phyloP scores from a whole-genome alignment of 2,113 vertebrate species.

The Phaethon lepturus region DNA sequence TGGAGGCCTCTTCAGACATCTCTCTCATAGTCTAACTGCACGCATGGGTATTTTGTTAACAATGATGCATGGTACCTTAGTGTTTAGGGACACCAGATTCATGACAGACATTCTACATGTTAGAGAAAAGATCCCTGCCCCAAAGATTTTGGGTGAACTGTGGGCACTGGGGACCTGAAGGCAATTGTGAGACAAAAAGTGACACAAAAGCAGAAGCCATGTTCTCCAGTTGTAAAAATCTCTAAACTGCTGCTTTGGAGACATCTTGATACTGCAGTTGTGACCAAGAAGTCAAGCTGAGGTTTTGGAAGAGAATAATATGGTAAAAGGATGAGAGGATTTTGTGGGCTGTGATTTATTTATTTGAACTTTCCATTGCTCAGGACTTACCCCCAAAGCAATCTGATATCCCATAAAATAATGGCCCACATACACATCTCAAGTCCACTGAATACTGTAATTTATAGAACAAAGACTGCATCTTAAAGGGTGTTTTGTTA shows the following conservation, averaged over 20 bases:
- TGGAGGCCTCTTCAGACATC: not conserved
- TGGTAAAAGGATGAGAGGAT: not conserved
- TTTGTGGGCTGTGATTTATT: not conserved
- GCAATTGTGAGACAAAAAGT: not conserved
- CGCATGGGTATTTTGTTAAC: not conserved
- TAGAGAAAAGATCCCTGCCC: not conserved
- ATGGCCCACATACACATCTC: rapidly evolving
- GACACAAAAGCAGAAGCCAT: not conserved
- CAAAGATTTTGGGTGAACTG: not conserved
- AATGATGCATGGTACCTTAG: not conserved
- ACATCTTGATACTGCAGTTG: not conserved
- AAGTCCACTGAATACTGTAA: not conserved
- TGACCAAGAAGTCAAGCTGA: not conserved
- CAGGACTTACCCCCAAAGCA: not conserved
- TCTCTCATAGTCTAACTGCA: not conserved
- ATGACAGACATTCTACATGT: not conserved
- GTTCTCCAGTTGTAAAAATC: not conserved
- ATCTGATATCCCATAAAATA: not conserved
- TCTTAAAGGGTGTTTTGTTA: not conserved
- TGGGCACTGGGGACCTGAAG: not conserved
- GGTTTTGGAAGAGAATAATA: not conserved
- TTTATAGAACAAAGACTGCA: not conserved
- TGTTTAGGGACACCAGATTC: not conserved
- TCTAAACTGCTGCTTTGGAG: not conserved
- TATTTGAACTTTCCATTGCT: not conserved